These are phyloP conservation scores for Trematomus bernacchii DNA, from an alignment of 2,797 vertebrate genomes.

Conservation along the genomic window DNA sequence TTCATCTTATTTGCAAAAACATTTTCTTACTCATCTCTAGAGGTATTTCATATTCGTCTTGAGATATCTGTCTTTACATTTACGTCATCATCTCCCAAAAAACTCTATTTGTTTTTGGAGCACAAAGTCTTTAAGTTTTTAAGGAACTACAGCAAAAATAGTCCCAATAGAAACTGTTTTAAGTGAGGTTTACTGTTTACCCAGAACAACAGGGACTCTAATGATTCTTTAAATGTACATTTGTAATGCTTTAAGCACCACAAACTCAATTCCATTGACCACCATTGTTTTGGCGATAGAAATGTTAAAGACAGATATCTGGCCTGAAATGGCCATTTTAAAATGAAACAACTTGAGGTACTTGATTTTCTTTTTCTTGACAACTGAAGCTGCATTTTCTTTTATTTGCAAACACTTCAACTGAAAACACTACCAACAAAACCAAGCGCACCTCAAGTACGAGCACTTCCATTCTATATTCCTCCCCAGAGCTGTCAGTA, in stretches of 20 bases:
- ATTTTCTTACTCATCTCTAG: not conserved
- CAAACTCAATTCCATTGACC: conserved; percentile 10
- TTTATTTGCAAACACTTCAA: conserved; percentile 6
- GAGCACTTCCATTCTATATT: conserved; percentile 34
- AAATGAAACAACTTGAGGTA: conserved; percentile 35
- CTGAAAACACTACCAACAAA: conserved; percentile 45
- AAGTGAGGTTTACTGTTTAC: not conserved
- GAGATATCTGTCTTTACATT: conserved; percentile 11
- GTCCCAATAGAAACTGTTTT: conserved; percentile 17
- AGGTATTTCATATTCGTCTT: not conserved
- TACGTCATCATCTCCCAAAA: not conserved
- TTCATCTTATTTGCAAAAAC: conserved; percentile 10
- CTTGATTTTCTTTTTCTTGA: conserved; percentile 5
- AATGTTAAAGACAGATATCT: not conserved
- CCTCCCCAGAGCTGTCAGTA: conserved; percentile 71
- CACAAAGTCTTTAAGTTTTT: conserved; percentile 2
- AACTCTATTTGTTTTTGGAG: conserved; percentile 9
- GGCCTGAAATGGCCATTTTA: conserved; percentile 29
- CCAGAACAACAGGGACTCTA: conserved; percentile 3
- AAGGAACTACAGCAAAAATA: conserved; percentile 10
- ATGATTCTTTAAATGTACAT: not conserved
- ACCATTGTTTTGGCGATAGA: conserved; percentile 18
- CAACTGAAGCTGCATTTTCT: conserved; percentile 8
- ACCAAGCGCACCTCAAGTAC: conserved; percentile 29
- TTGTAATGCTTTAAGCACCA: conserved; percentile 6